Percentiles rank a stretch among this genome's conserved stretches.
These are phyloP conservation scores for Macquaria ambigua DNA, from an alignment of 2,113 vertebrate species.

Conservation along the genomic window DNA sequence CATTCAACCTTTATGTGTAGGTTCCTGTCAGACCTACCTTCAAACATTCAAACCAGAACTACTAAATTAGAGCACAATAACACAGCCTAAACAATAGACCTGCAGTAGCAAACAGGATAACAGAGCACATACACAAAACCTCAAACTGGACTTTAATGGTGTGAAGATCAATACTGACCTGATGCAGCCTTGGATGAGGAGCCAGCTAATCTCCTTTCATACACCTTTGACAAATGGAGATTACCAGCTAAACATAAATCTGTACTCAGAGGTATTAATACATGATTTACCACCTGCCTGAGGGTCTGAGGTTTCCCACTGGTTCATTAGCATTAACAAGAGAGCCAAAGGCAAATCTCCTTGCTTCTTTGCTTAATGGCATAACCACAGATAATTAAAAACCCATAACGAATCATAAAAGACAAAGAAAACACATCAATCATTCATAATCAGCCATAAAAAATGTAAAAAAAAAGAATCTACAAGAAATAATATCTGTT, in stretches of 20 bases:
- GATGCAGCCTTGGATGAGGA: background rate
- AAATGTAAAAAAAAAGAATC: too few species aligned
- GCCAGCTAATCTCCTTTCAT: background rate
- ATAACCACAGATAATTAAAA: background rate
- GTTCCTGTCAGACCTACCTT: conserved; percentile 32
- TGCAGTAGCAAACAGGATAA: too few species aligned
- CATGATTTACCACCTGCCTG: background rate
- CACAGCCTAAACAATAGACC: background rate
- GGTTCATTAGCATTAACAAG: background rate
- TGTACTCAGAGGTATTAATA: background rate
- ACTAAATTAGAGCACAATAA: background rate
- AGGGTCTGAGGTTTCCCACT: background rate
- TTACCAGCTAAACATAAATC: background rate
- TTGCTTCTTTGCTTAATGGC: background rate
- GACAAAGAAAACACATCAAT: too few species aligned
- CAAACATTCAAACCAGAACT: background rate
- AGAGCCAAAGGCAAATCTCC: background rate
- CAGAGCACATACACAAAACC: background rate
- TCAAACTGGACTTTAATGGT: background rate
- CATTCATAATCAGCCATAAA: too few species aligned
- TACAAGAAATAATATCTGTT: too few species aligned
- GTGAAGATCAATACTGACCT: background rate
- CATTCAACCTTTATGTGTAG: conserved; percentile 62
- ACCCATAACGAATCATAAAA: background rate
- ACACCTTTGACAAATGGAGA: background rate